These are phyloP conservation scores for Listrodromus nycthemerus DNA, from an alignment of 2,888 invertebrate genomes.

Conservation along the genomic window DNA sequence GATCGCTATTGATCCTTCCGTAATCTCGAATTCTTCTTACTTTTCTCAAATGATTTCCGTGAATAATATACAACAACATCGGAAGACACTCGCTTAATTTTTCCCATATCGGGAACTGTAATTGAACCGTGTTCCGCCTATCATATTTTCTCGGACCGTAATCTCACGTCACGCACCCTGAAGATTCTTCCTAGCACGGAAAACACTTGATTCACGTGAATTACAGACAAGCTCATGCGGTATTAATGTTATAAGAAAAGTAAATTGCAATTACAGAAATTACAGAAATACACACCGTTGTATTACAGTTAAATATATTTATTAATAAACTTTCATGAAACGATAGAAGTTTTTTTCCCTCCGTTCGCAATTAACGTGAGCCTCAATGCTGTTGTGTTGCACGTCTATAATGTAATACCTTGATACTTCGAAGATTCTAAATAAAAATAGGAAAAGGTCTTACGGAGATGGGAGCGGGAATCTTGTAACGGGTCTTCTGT, in stretches of 20 bases:
- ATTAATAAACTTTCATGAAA: not conserved
- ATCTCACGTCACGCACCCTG: slow-evolving; percentile 24
- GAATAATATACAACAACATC: slow-evolving; percentile 7
- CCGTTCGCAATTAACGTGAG: not conserved
- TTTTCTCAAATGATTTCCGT: not conserved
- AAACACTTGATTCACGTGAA: slow-evolving; percentile 24
- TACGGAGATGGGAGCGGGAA: slow-evolving; percentile 9
- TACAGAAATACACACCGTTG: not conserved
- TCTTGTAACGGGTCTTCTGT: slow-evolving; percentile 24
- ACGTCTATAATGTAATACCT: slow-evolving; percentile 7
- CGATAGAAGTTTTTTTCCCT: not conserved
- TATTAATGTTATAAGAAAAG: slow-evolving; percentile 3
- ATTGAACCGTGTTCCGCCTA: slow-evolving; percentile 1
- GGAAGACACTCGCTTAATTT: not conserved
- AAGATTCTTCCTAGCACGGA: slow-evolving; percentile 21
- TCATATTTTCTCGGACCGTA: slow-evolving; percentile 11
- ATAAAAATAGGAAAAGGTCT: not conserved
- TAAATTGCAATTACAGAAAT: not conserved
- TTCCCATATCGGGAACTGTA: slow-evolving; percentile 19
- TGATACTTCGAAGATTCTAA: not conserved
- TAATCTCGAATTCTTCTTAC: not conserved
- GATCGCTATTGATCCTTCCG: not conserved
- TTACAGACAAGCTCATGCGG: not conserved
- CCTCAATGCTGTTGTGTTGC: not conserved
- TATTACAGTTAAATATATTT: not conserved